phyloP scores from a whole-genome alignment of 2,888 invertebrate genomes.

The Chorisops tibialis region DNA sequence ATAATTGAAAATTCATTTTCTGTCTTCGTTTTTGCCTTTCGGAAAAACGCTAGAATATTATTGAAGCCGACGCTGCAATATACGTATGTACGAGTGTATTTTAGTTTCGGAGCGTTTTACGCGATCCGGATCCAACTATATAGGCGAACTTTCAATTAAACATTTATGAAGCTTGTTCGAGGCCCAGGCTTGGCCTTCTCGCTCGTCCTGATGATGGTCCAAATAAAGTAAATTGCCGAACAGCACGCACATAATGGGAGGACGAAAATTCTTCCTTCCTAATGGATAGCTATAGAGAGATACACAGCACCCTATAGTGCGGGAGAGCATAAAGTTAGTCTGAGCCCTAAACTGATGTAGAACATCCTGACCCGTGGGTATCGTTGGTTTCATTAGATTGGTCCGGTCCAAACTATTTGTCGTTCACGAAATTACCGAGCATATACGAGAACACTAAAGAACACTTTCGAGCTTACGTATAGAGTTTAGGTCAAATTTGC shows the following conservation, averaged over 20 bases:
- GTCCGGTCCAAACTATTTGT: constrained; percentile 19
- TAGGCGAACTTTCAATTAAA: constrained; percentile 25
- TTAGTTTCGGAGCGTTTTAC: constrained; percentile 1
- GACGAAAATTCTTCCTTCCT: neutral
- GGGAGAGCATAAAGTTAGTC: neutral
- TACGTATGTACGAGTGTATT: neutral
- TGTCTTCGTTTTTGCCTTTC: neutral
- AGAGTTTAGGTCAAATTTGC: constrained; percentile 8
- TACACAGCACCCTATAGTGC: too few relatives aligned
- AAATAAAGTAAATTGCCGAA: constrained; percentile 12
- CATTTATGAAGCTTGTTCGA: constrained; percentile 4
- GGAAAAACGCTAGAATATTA: constrained; percentile 4
- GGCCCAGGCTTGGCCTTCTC: neutral
- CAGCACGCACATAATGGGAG: constrained; percentile 18
- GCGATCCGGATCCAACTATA: neutral
- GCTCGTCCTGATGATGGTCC: neutral
- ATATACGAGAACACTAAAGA: neutral
- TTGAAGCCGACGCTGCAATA: constrained; percentile 2
- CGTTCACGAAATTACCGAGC: constrained; percentile 18
- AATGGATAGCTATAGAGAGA: neutral
- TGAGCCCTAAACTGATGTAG: neutral
- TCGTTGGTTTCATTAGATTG: constrained; percentile 21
- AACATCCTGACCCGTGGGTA: constrained; percentile 6
- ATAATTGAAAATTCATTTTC: constrained; percentile 22
- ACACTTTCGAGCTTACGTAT: constrained; percentile 15